A percentile compares a stretch with the other conserved stretches of the same genome.
These are phyloP conservation scores for Diarsia dahlii DNA, from an alignment of 2,888 invertebrate genomes.

Conservation along the genomic window DNA sequence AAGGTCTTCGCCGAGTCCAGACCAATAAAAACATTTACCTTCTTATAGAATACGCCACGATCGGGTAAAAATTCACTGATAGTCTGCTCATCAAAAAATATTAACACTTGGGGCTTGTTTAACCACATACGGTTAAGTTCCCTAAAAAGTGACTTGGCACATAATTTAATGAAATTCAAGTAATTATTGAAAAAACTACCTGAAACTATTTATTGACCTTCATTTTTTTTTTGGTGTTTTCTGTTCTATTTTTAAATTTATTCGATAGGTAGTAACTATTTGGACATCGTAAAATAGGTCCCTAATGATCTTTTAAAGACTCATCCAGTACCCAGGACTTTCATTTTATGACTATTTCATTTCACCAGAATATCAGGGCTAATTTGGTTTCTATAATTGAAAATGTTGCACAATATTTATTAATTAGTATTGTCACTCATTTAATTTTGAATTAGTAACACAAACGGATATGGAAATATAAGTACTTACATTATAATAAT, in stretches of 20 bases:
- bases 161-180: too few relatives aligned
- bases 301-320: not conserved
- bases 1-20: not conserved
- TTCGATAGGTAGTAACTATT: too few relatives aligned
- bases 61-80: not conserved
- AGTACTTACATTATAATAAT: not conserved
- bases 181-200: too few relatives aligned
- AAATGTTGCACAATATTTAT: not conserved
- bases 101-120: too few relatives aligned
- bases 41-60: not conserved
- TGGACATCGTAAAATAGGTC: too few relatives aligned
- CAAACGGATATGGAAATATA: not conserved
- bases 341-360: not conserved
- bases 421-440: not conserved
- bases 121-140: too few relatives aligned
- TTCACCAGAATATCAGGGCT: not conserved
- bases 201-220: too few relatives aligned
- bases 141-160: too few relatives aligned
- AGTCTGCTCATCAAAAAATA: not conserved
- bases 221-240: too few relatives aligned
- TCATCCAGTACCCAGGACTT: not conserved
- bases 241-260: too few relatives aligned
- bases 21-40: not conserved
- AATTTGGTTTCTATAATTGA: not conserved
- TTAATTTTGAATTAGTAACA: not conserved